Conservation (phyloP, 2,888 invertebrate species). For the Eretmocerus hayati region DNA sequence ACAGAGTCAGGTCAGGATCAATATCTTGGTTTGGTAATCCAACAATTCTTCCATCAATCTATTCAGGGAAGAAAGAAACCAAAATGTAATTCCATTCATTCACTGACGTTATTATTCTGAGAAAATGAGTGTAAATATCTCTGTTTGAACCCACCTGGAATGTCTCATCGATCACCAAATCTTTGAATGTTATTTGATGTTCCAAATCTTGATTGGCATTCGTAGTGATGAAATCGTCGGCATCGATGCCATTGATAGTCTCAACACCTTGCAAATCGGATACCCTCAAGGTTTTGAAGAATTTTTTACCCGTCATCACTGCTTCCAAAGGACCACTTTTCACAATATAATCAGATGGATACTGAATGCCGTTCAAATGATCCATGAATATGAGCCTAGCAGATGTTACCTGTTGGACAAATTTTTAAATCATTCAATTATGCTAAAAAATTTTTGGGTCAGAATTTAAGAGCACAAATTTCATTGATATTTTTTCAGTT, state of each 20-base stretch:
- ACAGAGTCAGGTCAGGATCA: slow-evolving; percentile 46
- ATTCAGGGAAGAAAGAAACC: too few species aligned
- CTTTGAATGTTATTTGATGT: slow-evolving; percentile 49
- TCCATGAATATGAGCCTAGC: slow-evolving; percentile 39
- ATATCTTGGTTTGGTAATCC: slow-evolving; percentile 31
- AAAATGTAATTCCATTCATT: too few species aligned
- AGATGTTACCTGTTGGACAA: slow-evolving; percentile 41
- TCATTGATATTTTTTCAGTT: slow-evolving; percentile 1
- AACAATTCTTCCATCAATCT: slow-evolving; percentile 50
- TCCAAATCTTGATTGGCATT: slow-evolving; percentile 45
- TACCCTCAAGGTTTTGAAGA: slow-evolving; percentile 46
- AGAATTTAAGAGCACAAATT: neutral
- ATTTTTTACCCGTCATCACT: slow-evolving; percentile 48
- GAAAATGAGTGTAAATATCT: too few species aligned
- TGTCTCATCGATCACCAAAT: slow-evolving; percentile 49
- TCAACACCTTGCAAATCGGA: slow-evolving; percentile 41
- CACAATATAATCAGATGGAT: slow-evolving; percentile 51
- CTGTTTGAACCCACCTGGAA: slow-evolving; percentile 51
- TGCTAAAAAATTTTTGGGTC: slow-evolving; percentile 2
- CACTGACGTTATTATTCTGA: too few species aligned
- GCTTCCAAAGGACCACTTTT: slow-evolving; percentile 35
- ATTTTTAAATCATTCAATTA: neutral
- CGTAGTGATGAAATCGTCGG: slow-evolving; percentile 48
- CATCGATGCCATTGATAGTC: slow-evolving; percentile 47
- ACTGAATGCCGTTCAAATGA: slow-evolving; percentile 49